Percentiles rank a stretch among this genome's conserved stretches.
Conservation (phyloP, 2,797 vertebrate species). For the Crenuchus spilurus region DNA sequence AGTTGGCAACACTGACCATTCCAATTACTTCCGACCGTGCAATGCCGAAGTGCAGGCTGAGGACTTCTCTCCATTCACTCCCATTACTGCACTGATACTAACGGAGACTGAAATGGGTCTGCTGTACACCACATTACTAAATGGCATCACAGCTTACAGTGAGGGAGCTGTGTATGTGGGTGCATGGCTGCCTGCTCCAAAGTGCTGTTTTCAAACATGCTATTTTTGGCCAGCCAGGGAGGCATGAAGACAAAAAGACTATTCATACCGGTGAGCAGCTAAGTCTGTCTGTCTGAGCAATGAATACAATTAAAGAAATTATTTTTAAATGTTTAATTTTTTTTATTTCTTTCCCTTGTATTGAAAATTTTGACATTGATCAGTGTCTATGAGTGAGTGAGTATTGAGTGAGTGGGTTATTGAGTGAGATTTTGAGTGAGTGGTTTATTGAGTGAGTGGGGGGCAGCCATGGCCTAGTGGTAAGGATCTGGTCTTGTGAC, state of each 20-base stretch:
- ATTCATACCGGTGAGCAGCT: not conserved
- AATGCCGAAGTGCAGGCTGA: slow-evolving; percentile 57
- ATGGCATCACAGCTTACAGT: not conserved
- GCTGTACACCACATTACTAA: slow-evolving; percentile 32
- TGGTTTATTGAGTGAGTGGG: too few species aligned
- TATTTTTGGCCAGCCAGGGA: slow-evolving; percentile 1
- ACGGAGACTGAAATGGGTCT: slow-evolving; percentile 24
- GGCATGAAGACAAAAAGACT: slow-evolving; percentile 7
- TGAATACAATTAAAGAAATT: too few species aligned
- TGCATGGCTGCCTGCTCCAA: not conserved
- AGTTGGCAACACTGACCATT: slow-evolving; percentile 67
- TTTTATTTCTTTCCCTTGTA: too few species aligned
- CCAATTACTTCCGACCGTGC: slow-evolving; percentile 67
- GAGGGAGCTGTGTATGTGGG: not conserved
- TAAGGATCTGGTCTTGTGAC: too few species aligned
- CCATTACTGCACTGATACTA: not conserved
- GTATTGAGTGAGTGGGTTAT: too few species aligned
- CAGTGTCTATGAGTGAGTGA: too few species aligned
- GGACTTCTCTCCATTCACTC: slow-evolving; percentile 63
- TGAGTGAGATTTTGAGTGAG: too few species aligned
- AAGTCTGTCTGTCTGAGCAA: too few species aligned
- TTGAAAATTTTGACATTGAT: too few species aligned
- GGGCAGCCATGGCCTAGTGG: too few species aligned
- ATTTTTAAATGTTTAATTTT: too few species aligned
- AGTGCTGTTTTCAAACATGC: not conserved